Percentiles rank a stretch among this genome's conserved stretches.
Evolutionary conservation across 1,140 invertebrate genomes (phyloP).

Genomic region (Anastatus disparis): DNA sequence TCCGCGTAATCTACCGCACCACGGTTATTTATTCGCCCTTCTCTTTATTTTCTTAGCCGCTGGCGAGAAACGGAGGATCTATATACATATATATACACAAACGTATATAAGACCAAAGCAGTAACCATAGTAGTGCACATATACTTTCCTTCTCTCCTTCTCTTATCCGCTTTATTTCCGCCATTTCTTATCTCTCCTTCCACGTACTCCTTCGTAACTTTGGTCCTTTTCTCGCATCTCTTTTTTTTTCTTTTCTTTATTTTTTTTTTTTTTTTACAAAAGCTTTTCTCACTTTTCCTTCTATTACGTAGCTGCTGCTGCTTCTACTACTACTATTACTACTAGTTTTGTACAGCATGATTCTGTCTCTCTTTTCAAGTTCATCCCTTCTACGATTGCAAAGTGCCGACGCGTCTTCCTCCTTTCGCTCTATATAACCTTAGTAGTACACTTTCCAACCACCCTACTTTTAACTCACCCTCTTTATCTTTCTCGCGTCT

Average conservation of each 20-base stretch:
- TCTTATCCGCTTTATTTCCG: conserved; percentile 24
- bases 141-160: conserved; percentile 3
- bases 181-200: conserved; percentile 11
- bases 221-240: not conserved
- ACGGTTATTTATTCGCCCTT: conserved; percentile 22
- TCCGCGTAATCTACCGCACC: conserved; percentile 14
- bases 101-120: too few species aligned
- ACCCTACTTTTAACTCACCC: not conserved
- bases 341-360: not conserved
- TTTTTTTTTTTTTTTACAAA: too few species aligned
- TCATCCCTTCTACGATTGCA: not conserved
- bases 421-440: not conserved
- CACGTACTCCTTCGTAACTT: not conserved
- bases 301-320: not conserved
- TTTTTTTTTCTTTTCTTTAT: too few species aligned
- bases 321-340: not conserved
- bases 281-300: conserved; percentile 4
- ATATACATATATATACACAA: too few species aligned
- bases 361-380: conserved; percentile 5
- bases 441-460: not conserved
- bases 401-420: not conserved
- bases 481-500: not conserved
- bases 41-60: conserved; percentile 13
- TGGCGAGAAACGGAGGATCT: too few species aligned
- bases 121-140: too few species aligned